phyloP scores from a whole-genome alignment of 1,140 invertebrate species.

The Melanaphis sacchari region DNA sequence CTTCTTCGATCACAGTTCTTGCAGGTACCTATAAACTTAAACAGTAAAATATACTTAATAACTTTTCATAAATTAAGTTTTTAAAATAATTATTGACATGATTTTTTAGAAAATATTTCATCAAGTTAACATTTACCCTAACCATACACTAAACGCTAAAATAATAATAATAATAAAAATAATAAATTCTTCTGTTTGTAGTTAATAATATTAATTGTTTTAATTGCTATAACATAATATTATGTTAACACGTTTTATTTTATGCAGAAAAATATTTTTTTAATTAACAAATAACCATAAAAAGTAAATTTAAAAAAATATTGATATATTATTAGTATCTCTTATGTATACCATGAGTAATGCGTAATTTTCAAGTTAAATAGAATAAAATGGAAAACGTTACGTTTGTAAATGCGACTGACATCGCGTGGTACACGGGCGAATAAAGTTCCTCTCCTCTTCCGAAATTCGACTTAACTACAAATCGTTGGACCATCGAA shows the following conservation, averaged over 20 bases:
- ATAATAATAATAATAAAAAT: too few species aligned
- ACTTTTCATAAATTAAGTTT: too few species aligned
- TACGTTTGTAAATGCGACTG: background rate
- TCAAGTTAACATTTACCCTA: background rate
- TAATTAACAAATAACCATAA: background rate
- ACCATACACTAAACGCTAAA: background rate
- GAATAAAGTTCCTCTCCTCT: background rate
- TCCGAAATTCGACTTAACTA: slow-evolving; percentile 19
- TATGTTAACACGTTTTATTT: background rate
- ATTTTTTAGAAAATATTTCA: too few species aligned
- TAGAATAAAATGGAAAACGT: background rate
- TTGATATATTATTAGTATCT: background rate
- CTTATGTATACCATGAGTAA: background rate
- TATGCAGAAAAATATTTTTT: background rate
- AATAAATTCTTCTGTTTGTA: too few species aligned
- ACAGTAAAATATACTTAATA: too few species aligned
- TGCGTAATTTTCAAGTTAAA: background rate
- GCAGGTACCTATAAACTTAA: too few species aligned
- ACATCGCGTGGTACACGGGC: background rate
- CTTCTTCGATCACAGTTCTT: too few species aligned
- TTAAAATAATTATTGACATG: too few species aligned
- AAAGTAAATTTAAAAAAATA: background rate
- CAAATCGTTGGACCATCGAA: slow-evolving; percentile 38
- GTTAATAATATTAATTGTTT: too few species aligned
- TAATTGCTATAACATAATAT: background rate